These are phyloP conservation scores for Gallinago stenura DNA, from an alignment of 2,797 vertebrate genomes.

Conservation along the genomic window DNA sequence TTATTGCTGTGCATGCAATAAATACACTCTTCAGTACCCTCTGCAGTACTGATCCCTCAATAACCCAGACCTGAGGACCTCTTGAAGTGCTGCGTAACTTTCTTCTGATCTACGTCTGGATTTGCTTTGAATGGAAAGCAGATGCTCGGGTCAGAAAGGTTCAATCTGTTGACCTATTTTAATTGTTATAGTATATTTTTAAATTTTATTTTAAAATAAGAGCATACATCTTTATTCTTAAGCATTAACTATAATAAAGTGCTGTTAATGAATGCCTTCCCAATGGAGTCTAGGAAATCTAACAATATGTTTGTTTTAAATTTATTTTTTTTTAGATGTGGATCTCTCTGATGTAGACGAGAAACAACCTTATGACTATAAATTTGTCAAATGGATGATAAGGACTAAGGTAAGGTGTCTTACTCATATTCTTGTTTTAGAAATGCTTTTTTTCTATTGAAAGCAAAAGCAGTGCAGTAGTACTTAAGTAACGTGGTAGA, in stretches of 20 bases:
- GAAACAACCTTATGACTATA: slow-evolving; percentile 92
- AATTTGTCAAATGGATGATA: slow-evolving; percentile 97
- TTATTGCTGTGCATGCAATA: not conserved
- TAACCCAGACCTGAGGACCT: not conserved
- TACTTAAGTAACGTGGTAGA: not conserved
- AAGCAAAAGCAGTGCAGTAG: not conserved
- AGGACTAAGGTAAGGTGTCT: slow-evolving; percentile 87
- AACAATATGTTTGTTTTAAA: not conserved
- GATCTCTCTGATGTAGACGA: slow-evolving; percentile 85
- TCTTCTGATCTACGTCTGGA: not conserved
- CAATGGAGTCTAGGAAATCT: not conserved
- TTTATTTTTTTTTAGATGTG: slow-evolving; percentile 79
- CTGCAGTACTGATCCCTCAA: not conserved
- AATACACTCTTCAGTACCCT: not conserved
- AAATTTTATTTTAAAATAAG: not conserved
- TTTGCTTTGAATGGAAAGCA: not conserved
- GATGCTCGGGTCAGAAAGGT: not conserved
- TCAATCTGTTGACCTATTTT: not conserved
- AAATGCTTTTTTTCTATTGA: not conserved
- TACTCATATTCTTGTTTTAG: not conserved
- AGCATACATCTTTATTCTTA: not conserved
- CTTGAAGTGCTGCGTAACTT: not conserved
- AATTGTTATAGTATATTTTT: not conserved
- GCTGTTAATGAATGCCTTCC: not conserved
- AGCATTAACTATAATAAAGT: not conserved